A percentile compares a stretch with the other conserved stretches of the same genome.
phyloP scores from a whole-genome alignment of 2,888 invertebrate species.

The Cataglyphis livida region DNA sequence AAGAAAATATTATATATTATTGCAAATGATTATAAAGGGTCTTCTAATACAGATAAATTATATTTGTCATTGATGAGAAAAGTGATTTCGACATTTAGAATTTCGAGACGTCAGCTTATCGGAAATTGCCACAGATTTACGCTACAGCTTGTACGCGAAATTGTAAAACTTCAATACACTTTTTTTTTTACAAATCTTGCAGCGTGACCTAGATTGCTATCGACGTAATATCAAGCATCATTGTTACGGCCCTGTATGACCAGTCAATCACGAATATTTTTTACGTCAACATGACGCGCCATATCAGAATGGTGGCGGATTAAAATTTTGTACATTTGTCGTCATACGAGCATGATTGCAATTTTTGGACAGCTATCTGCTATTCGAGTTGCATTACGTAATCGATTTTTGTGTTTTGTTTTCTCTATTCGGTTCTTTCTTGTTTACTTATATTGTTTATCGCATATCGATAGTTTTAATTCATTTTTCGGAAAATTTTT shows the following conservation, averaged over 20 bases:
- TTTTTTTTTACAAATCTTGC: slow-evolving; percentile 50
- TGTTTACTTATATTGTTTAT: slow-evolving; percentile 2
- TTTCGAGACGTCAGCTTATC: slow-evolving; percentile 36
- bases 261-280: slow-evolving; percentile 45
- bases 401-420: background rate
- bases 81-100: slow-evolving; percentile 26
- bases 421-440: background rate
- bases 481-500: background rate
- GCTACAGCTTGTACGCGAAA: slow-evolving; percentile 35
- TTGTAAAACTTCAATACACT: slow-evolving; percentile 51
- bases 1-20: slow-evolving; percentile 1
- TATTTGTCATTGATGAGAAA: background rate
- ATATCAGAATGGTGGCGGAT: slow-evolving; percentile 8
- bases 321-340: slow-evolving; percentile 46
- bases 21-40: background rate
- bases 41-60: background rate
- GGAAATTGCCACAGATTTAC: slow-evolving; percentile 38
- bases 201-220: slow-evolving; percentile 51
- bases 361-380: slow-evolving; percentile 40
- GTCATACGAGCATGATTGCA: slow-evolving; percentile 33
- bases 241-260: slow-evolving; percentile 46
- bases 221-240: slow-evolving; percentile 51
- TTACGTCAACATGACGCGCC: slow-evolving; percentile 42
- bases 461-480: background rate
- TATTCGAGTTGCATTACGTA: background rate